A percentile compares a stretch with the other conserved stretches of the same genome.
Evolutionary conservation across 2,113 vertebrate species (phyloP).

Genomic region (Oreochromis aureus): DNA sequence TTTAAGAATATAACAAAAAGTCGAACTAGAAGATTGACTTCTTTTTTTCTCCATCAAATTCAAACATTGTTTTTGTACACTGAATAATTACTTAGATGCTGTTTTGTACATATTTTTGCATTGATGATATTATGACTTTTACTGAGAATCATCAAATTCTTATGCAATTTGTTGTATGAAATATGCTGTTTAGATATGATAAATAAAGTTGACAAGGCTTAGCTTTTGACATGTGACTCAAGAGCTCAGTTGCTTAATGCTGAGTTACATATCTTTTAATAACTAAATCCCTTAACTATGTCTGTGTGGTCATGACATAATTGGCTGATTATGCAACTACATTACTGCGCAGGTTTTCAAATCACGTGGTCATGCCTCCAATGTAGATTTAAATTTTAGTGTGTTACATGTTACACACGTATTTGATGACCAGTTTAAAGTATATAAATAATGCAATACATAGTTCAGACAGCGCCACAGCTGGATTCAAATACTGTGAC

Average conservation of each 20-base stretch:
- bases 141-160: background rate
- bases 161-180: background rate
- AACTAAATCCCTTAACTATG: too few species aligned
- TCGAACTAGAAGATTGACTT: slow-evolving; percentile 39
- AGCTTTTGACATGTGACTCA: too few species aligned
- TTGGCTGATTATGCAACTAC: background rate
- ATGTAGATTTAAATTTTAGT: background rate
- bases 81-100: background rate
- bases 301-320: background rate
- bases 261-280: too few species aligned
- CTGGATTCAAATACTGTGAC: too few species aligned
- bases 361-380: background rate
- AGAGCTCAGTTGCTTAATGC: too few species aligned
- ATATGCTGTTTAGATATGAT: background rate
- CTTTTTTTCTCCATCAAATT: background rate
- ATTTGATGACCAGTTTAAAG: background rate
- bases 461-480: too few species aligned
- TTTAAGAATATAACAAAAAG: background rate
- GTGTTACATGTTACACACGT: background rate
- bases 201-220: background rate
- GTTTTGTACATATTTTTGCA: background rate
- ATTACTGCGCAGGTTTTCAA: background rate
- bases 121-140: background rate
- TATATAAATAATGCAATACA: too few species aligned
- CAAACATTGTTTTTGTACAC: background rate